Evolutionary conservation across 2,113 vertebrate species (phyloP), one percentile per base, ranked within the genome.

Genomic region (Gavialis gangeticus): DNA sequence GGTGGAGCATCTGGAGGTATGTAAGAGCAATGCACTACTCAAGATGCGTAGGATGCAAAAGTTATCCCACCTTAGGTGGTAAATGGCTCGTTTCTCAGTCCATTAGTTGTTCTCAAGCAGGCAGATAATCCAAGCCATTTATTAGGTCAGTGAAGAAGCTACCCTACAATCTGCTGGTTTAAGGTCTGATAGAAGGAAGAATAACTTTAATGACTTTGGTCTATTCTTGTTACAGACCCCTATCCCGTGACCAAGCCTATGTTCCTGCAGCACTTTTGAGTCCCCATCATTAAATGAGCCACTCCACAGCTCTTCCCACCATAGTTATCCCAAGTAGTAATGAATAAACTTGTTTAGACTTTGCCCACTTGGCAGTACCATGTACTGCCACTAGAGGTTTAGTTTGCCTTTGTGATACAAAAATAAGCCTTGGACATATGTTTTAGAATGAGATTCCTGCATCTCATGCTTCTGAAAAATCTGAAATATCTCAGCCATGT

Each of bases 11-110:
- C 91, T 6, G 75, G 30, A 87, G 78, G 13, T 13, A 46, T 46
- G 10, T 82, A 82, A 28, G 10, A 59, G 21, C 30, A 76, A 89
- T 71, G 56, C 19, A 46, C 46, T 46, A 46, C 7, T 46, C 46
- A 64, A 88, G 63, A 55, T 83, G 37, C 27, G 64, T 80, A 34
- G 0, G 4, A 59, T 22, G n/a, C 79, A 88, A 93, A 75, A 63
- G 28, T 18, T 4, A 11, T 83, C 14, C 71, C 69, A 73, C 21
- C 69, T 37, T 84, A 76, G 46, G 85, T 69, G 84, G 27, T 54
- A 86, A 92, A 83, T 67, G 34, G 66, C 58, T 86, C 80, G 66
- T 64, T 27, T 73, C 95, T 97, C 55, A 30, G 28, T 63, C 6
- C 9, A 3, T 37, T 5, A 63, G 19, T 3, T 79, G 30, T 37